Conservation (phyloP, 2,113 vertebrate species). For the Saguinus imperator region DNA sequence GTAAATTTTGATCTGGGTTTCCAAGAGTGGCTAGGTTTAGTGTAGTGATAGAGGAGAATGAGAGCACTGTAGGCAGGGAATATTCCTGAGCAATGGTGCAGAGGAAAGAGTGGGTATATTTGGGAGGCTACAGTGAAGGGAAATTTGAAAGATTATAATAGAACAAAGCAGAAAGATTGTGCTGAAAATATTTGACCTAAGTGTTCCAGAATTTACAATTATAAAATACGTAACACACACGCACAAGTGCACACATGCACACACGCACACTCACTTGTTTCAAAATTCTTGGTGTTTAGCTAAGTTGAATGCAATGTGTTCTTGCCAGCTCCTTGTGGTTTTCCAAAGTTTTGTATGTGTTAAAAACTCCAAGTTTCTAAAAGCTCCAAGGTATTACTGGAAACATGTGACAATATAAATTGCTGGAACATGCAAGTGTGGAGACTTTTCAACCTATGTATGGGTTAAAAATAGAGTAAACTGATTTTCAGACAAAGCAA, state of each 20-base stretch:
- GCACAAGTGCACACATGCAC: not conserved
- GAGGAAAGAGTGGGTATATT: not conserved
- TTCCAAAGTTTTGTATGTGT: slow-evolving; percentile 27
- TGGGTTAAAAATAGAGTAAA: slow-evolving; percentile 76
- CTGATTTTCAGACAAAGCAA: slow-evolving; percentile 66
- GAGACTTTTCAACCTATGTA: slow-evolving; percentile 59
- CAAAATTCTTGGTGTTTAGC: not conserved
- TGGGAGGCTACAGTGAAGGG: not conserved
- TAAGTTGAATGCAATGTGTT: not conserved
- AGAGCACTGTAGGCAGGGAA: not conserved
- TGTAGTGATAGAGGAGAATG: not conserved
- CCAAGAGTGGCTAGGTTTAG: not conserved
- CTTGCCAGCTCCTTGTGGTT: slow-evolving; percentile 38
- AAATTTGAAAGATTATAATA: not conserved
- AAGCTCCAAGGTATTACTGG: slow-evolving; percentile 45
- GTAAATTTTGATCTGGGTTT: not conserved
- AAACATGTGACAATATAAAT: slow-evolving; percentile 44
- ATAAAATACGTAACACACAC: not conserved
- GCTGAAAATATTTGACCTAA: not conserved
- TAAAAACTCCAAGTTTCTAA: slow-evolving; percentile 65
- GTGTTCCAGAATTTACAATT: not conserved
- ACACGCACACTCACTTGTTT: not conserved
- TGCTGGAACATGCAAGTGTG: not conserved
- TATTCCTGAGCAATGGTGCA: not conserved
- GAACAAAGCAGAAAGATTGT: not conserved